Percentiles rank a stretch among this genome's conserved stretches.
Conservation (phyloP, 2,888 invertebrate genomes). For the Limenitis camilla region DNA sequence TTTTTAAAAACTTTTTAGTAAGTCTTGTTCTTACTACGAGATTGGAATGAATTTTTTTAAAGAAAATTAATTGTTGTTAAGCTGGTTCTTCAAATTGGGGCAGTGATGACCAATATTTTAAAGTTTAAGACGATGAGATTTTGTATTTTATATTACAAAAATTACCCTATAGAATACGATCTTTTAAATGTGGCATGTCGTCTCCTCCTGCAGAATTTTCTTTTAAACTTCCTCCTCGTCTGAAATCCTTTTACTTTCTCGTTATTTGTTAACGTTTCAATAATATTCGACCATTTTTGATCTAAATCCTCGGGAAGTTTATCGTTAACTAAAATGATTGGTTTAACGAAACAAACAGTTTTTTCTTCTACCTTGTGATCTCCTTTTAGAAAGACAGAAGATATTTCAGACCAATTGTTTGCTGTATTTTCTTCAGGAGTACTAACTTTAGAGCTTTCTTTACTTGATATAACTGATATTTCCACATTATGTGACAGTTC, state of each 20-base stretch:
- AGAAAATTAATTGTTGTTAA: too few relatives aligned
- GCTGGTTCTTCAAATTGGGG: too few relatives aligned
- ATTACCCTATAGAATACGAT: conserved; percentile 60
- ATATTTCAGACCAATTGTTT: conserved; percentile 39
- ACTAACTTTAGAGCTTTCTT: conserved; percentile 39
- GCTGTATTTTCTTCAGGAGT: conserved; percentile 36
- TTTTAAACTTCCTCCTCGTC: conserved; percentile 47
- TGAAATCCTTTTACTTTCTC: conserved; percentile 52
- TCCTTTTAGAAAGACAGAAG: conserved; percentile 37
- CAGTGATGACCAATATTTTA: too few relatives aligned
- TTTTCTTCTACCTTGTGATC: conserved; percentile 36
- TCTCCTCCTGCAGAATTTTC: conserved; percentile 55
- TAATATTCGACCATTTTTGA: conserved; percentile 50
- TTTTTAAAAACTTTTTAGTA: too few relatives aligned
- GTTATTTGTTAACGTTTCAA: conserved; percentile 43
- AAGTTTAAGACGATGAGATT: too few relatives aligned
- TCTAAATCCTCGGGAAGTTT: conserved; percentile 60
- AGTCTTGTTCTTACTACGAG: too few relatives aligned
- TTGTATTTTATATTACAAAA: too few relatives aligned
- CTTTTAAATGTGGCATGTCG: conserved; percentile 57
- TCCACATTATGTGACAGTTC: conserved; percentile 46
- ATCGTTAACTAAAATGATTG: conserved; percentile 62
- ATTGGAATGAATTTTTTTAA: too few relatives aligned
- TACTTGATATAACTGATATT: conserved; percentile 41
- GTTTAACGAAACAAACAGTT: conserved; percentile 38